These are phyloP conservation scores for Hylomyscus alleni DNA, from an alignment of 2,797 vertebrate genomes.

Conservation along the genomic window DNA sequence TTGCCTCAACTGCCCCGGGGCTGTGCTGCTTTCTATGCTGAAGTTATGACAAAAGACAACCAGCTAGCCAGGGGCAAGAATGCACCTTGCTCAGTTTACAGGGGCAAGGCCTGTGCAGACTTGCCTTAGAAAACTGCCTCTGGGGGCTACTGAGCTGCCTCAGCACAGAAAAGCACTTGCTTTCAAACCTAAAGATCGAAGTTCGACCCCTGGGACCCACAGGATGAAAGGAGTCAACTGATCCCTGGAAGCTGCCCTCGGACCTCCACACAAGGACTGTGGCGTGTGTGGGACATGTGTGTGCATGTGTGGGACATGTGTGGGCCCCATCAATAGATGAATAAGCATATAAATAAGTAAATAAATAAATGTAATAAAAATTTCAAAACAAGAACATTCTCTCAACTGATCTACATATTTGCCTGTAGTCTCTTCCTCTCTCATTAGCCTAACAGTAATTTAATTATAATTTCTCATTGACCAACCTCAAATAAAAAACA, in stretches of 20 bases:
- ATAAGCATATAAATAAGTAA: background rate
- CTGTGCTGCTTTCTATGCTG: background rate
- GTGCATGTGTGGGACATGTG: background rate
- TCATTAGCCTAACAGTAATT: background rate
- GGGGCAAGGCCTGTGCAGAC: accelerated
- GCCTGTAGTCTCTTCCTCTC: background rate
- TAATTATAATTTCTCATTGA: background rate
- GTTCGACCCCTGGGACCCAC: background rate
- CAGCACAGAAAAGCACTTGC: background rate
- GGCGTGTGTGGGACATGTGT: background rate
- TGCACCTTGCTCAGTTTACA: background rate
- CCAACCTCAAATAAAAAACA: background rate
- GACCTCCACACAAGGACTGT: background rate
- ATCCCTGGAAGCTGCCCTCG: background rate
- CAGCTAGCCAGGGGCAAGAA: background rate
- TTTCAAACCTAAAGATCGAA: background rate
- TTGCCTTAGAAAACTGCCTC: background rate
- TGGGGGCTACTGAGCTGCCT: background rate
- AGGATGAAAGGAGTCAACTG: background rate
- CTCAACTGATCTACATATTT: background rate
- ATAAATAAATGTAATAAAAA: background rate
- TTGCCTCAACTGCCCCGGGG: background rate
- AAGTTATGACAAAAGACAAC: background rate
- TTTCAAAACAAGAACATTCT: background rate
- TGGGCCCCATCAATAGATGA: background rate